phyloP scores from a whole-genome alignment of 2,888 invertebrate species.

The Brachynemurus nebulosus region DNA sequence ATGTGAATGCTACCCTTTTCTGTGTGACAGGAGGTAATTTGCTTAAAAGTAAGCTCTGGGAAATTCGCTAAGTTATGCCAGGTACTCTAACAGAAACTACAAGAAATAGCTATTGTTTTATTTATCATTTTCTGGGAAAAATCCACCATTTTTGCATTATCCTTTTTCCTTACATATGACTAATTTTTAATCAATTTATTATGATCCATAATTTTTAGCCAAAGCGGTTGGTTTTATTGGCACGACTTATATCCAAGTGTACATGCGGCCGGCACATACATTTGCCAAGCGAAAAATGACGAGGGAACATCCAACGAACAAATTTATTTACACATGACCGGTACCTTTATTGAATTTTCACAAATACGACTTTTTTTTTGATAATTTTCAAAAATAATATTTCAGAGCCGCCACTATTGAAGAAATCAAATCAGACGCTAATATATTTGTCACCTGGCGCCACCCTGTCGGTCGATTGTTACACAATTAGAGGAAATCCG shows the following conservation, averaged over 20 bases:
- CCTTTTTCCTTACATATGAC: no score
- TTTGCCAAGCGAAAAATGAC: conserved; percentile 5
- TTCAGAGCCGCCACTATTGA: conserved; percentile 3
- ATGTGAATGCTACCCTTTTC: no score
- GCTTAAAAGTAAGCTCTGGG: no score
- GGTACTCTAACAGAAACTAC: no score
- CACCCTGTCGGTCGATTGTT: not conserved
- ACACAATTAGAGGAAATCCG: conserved; percentile 43
- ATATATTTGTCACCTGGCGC: not conserved
- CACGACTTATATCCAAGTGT: conserved; percentile 30
- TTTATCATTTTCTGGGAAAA: no score
- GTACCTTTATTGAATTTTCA: not conserved
- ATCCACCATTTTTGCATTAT: no score
- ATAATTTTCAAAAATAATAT: not conserved
- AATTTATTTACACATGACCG: not conserved
- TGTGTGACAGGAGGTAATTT: no score
- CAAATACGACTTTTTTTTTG: not conserved
- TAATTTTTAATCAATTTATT: no score
- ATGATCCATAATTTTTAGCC: no score
- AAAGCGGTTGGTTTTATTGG: conserved; percentile 31
- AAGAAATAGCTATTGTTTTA: no score
- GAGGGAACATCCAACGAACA: conserved; percentile 3
- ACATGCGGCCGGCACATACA: conserved; percentile 19
- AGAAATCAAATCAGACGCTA: not conserved
- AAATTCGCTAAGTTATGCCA: no score